A percentile compares a stretch with the other conserved stretches of the same genome.
These are phyloP conservation scores for Actias luna DNA, from an alignment of 2,888 invertebrate species.

Conservation along the genomic window DNA sequence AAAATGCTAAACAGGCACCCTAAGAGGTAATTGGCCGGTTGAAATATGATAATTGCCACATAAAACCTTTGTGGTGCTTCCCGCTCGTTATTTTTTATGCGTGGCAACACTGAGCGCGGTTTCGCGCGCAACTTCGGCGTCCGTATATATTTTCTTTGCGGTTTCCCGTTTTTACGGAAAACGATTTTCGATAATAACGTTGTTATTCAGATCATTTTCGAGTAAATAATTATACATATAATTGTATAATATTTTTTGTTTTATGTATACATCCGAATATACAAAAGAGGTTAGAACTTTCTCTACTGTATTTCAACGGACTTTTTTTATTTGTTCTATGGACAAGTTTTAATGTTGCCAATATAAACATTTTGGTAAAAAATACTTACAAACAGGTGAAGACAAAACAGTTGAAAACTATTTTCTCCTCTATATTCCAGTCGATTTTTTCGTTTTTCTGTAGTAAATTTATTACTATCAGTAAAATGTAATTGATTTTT, in stretches of 20 bases:
- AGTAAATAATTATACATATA: not conserved
- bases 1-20: conserved; percentile 43
- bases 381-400: no score
- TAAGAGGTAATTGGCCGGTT: conserved; percentile 63
- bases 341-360: no score
- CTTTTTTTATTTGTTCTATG: no score
- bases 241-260: not conserved
- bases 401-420: no score
- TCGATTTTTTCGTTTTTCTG: no score
- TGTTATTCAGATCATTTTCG: not conserved
- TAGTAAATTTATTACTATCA: no score
- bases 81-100: conserved; percentile 66
- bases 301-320: no score
- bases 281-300: no score
- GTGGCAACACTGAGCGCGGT: conserved; percentile 47
- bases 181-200: not conserved
- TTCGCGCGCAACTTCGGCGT: conserved; percentile 19
- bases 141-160: not conserved
- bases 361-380: no score
- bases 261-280: no score
- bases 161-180: not conserved
- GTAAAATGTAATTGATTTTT: no score
- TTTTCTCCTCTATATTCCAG: no score
- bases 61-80: conserved; percentile 62
- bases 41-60: conserved; percentile 73